Evolutionary conservation across 2,888 invertebrate species (phyloP).

Genomic region (Formica aserva): DNA sequence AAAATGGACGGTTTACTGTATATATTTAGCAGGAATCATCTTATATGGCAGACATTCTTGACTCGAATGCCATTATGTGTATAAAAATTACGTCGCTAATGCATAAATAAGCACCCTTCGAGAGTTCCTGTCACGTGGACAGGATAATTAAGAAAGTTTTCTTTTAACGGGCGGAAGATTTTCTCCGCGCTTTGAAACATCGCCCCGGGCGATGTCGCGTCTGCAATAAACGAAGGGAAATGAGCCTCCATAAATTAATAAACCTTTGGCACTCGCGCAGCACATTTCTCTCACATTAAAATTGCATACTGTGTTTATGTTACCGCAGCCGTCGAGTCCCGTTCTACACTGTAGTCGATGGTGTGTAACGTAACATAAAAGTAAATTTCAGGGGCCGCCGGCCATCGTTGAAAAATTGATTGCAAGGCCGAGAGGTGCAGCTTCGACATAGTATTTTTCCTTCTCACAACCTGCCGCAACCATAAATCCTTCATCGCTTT

Average conservation of each 20-base stretch:
- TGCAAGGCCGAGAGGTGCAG: slow-evolving; percentile 40
- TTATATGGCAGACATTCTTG: not conserved
- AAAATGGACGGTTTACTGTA: not conserved
- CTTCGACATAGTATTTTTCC: slow-evolving; percentile 56
- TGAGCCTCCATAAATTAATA: slow-evolving; percentile 51
- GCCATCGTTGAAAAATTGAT: slow-evolving; percentile 65
- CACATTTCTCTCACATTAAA: slow-evolving; percentile 55
- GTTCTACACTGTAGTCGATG: slow-evolving; percentile 49
- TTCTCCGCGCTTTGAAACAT: slow-evolving; percentile 20
- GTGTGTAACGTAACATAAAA: slow-evolving; percentile 38
- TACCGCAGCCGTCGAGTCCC: slow-evolving; percentile 35
- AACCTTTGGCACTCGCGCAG: slow-evolving; percentile 43
- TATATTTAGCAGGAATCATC: slow-evolving; percentile 2
- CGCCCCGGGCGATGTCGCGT: slow-evolving; percentile 16
- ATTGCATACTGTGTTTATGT: slow-evolving; percentile 60
- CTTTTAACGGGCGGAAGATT: not conserved
- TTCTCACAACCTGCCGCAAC: slow-evolving; percentile 15
- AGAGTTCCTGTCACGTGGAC: slow-evolving; percentile 13
- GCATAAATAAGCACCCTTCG: slow-evolving; percentile 33
- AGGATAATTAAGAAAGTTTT: slow-evolving; percentile 44
- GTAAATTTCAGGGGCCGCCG: slow-evolving; percentile 64
- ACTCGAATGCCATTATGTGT: slow-evolving; percentile 6
- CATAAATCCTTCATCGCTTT: slow-evolving; percentile 39
- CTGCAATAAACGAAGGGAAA: slow-evolving; percentile 35
- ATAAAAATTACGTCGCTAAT: slow-evolving; percentile 18